phyloP scores from a whole-genome alignment of 2,113 vertebrate genomes.

The Bufo gargarizans region DNA sequence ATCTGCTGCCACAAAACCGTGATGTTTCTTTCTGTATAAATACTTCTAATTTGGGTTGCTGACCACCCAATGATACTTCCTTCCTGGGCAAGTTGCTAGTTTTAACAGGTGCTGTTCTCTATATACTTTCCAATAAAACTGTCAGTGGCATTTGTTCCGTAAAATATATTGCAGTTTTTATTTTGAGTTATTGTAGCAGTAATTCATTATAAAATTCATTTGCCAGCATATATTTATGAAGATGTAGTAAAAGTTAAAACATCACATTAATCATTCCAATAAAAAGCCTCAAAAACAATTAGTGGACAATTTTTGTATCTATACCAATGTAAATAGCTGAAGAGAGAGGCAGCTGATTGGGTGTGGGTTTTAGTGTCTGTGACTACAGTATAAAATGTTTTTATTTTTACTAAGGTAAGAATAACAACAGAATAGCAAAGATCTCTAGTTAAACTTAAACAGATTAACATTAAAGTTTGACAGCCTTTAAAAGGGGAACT shows the following conservation, averaged over 20 bases:
- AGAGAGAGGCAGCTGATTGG: background rate
- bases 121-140: background rate
- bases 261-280: background rate
- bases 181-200: constrained; percentile 13
- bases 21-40: constrained; percentile 46
- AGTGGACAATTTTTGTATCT: background rate
- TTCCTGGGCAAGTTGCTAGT: constrained; percentile 42
- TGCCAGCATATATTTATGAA: background rate
- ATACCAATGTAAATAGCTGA: background rate
- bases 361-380: background rate
- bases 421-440: background rate
- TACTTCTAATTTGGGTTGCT: constrained; percentile 44
- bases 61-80: constrained; percentile 46
- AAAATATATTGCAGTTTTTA: constrained; percentile 3
- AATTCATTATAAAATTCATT: background rate
- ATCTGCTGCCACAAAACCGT: constrained; percentile 49
- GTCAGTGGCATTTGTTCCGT: constrained; percentile 1
- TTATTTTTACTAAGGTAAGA: background rate
- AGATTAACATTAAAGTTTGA: no score
- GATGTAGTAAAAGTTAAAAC: background rate
- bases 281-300: background rate
- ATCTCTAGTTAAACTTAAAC: no score
- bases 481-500: no score
- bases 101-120: constrained; percentile 48
- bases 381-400: background rate